These are phyloP conservation scores for Glareola pratincola DNA, from an alignment of 2,113 vertebrate species.

Conservation along the genomic window DNA sequence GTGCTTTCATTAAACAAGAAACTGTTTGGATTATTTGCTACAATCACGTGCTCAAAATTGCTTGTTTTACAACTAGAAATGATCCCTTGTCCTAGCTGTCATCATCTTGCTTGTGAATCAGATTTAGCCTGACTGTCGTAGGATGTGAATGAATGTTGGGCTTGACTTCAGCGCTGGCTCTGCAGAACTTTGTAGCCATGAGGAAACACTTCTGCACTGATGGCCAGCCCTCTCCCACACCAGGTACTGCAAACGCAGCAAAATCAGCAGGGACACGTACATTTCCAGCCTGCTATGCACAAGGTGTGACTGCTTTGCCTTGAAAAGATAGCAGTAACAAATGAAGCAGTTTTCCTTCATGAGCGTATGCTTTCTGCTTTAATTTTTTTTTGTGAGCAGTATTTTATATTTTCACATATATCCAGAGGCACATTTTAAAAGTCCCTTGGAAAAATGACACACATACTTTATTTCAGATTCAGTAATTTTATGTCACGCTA, in stretches of 20 bases:
- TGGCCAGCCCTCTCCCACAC: background rate
- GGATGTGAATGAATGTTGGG: background rate
- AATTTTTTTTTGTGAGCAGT: background rate
- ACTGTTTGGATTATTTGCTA: background rate
- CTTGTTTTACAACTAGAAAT: background rate
- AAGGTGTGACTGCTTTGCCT: background rate
- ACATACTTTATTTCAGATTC: conserved; percentile 33
- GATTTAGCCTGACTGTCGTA: background rate
- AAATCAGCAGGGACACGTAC: background rate
- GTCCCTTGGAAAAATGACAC: conserved; percentile 36
- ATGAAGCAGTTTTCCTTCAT: background rate
- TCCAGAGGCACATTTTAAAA: conserved; percentile 41
- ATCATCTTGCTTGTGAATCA: background rate
- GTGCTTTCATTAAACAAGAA: background rate
- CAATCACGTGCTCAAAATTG: background rate
- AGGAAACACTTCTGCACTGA: background rate
- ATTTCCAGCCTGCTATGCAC: background rate
- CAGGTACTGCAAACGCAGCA: background rate
- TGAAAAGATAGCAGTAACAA: conserved; percentile 23
- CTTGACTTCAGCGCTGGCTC: background rate
- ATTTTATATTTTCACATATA: conserved; percentile 40
- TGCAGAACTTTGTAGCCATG: background rate
- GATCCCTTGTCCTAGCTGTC: conserved; percentile 15
- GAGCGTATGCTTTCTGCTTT: background rate
- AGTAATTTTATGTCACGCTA: conserved; percentile 9